Conservation (phyloP, 2,797 vertebrate species). For the Acanthopagrus latus region DNA sequence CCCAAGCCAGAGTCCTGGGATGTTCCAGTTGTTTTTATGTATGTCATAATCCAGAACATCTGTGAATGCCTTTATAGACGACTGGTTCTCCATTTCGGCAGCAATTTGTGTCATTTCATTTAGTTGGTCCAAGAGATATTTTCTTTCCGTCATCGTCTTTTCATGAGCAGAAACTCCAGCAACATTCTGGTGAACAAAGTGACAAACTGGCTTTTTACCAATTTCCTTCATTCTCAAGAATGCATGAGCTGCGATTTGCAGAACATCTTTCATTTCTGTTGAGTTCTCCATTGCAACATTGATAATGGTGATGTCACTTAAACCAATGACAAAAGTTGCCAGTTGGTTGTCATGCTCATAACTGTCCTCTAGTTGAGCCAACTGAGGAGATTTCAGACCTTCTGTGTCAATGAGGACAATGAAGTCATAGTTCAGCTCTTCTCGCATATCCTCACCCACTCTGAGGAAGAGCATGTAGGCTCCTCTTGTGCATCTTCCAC, state of each 20-base stretch:
- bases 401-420: constrained; percentile 79
- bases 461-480: constrained; percentile 73
- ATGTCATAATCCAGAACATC: constrained; percentile 77
- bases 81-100: constrained; percentile 70
- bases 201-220: constrained; percentile 72
- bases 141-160: constrained; percentile 57
- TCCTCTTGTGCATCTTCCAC: constrained; percentile 76
- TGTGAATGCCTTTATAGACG: constrained; percentile 49
- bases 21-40: constrained; percentile 82
- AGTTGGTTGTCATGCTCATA: constrained; percentile 77
- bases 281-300: constrained; percentile 77
- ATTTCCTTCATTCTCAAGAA: constrained; percentile 76
- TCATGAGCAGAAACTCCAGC: constrained; percentile 63
- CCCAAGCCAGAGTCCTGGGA: constrained; percentile 87
- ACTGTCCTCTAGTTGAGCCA: constrained; percentile 65
- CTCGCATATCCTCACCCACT: constrained; percentile 54
- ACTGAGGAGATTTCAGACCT: constrained; percentile 63
- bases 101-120: constrained; percentile 75
- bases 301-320: constrained; percentile 77
- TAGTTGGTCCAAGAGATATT: constrained; percentile 66
- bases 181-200: constrained; percentile 82
- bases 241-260: constrained; percentile 77
- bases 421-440: constrained; percentile 56
- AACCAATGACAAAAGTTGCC: constrained; percentile 78
- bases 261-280: constrained; percentile 72